Evolutionary conservation across 37 sponge, comb jelly and placozoan genomes (phyloP).

Genomic region (Aplysina aerophoba): DNA sequence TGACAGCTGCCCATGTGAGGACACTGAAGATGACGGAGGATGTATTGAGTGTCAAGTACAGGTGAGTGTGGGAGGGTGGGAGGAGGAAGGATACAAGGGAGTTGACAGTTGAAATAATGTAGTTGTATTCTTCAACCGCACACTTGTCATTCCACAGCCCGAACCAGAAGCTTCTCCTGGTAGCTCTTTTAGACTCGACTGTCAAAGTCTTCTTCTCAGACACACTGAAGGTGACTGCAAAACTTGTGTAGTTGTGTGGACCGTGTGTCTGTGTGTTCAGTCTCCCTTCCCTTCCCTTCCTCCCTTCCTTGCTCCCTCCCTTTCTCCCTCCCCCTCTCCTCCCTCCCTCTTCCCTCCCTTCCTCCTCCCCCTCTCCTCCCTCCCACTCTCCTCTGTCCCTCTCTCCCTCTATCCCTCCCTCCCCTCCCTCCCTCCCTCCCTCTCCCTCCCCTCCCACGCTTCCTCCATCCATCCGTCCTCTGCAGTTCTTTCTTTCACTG

Average conservation of each 20-base stretch:
- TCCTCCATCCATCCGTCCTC: too few species aligned
- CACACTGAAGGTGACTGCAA: slow-evolving; percentile 75
- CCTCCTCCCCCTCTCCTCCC: too few species aligned
- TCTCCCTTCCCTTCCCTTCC: not conserved
- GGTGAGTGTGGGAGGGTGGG: slow-evolving; percentile 44
- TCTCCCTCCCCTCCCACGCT: not conserved
- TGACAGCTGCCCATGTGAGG: slow-evolving; percentile 62
- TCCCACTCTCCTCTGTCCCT: not conserved
- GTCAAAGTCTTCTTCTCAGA: slow-evolving; percentile 95
- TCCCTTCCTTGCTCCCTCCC: not conserved
- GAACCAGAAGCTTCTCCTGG: slow-evolving; percentile 75
- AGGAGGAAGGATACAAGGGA: not conserved
- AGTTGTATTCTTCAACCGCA: too few species aligned
- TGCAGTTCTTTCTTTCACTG: slow-evolving; percentile 89
- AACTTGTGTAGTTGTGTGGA: too few species aligned
- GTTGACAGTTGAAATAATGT: too few species aligned
- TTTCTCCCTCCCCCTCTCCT: not conserved
- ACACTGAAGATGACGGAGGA: slow-evolving; percentile 94
- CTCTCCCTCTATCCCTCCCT: not conserved
- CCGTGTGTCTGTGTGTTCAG: too few species aligned
- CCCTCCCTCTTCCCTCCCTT: not conserved
- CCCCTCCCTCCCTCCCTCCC: not conserved
- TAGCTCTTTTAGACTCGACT: slow-evolving; percentile 94
- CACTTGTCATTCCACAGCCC: slow-evolving; percentile 44
- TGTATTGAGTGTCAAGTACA: slow-evolving; percentile 79